These are phyloP conservation scores for Sebastes nivosus DNA, from an alignment of 2,797 vertebrate species.

Conservation along the genomic window DNA sequence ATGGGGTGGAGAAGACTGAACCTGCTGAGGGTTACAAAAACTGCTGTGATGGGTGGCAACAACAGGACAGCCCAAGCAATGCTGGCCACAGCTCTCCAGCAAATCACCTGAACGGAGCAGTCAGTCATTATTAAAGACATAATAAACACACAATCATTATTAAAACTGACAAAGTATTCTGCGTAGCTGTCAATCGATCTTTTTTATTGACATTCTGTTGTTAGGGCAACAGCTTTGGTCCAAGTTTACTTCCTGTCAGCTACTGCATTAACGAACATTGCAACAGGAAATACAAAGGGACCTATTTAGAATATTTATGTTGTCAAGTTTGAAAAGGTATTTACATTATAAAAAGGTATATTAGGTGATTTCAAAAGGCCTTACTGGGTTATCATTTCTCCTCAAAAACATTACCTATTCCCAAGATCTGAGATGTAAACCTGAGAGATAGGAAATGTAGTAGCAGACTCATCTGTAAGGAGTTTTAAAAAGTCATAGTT, in stretches of 20 bases:
- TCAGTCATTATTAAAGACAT: neutral
- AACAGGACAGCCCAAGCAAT: conserved; percentile 90
- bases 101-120: conserved; percentile 84
- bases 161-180: neutral
- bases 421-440: neutral
- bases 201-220: neutral
- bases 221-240: neutral
- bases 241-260: neutral
- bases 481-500: neutral
- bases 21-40: conserved; percentile 86
- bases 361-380: neutral
- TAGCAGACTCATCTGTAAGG: neutral
- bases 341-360: neutral
- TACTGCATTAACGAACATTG: neutral
- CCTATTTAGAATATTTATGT: neutral
- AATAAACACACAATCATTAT: neutral
- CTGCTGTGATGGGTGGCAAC: conserved; percentile 84
- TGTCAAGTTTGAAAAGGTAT: neutral
- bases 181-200: neutral
- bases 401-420: neutral
- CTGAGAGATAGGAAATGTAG: neutral
- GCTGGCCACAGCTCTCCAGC: conserved; percentile 90
- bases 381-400: neutral
- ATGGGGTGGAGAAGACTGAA: conserved; percentile 88
- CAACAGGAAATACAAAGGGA: neutral